A percentile compares a stretch with the other conserved stretches of the same genome.
These are phyloP conservation scores for Okamejei kenojei DNA, from an alignment of 2,797 vertebrate species.

Conservation along the genomic window DNA sequence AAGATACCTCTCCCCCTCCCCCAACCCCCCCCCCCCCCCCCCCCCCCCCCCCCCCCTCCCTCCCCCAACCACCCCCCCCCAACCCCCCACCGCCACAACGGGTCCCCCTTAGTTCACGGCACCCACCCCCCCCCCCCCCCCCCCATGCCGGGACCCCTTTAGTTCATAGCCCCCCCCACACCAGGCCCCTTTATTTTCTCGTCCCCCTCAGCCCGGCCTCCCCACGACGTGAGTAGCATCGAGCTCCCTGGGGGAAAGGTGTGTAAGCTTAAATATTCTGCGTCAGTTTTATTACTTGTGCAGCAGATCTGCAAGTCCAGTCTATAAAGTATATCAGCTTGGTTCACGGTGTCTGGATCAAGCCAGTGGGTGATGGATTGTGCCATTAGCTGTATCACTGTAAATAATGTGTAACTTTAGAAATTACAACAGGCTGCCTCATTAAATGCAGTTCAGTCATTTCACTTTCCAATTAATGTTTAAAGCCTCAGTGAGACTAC, in stretches of 20 bases:
- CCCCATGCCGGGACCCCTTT: too few species aligned
- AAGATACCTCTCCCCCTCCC: too few species aligned
- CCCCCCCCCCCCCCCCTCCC: too few species aligned
- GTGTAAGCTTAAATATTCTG: neutral
- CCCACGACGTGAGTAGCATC: neutral
- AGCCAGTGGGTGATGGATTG: constrained; percentile 60
- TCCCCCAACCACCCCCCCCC: too few species aligned
- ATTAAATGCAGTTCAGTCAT: constrained; percentile 65
- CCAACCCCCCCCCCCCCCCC: too few species aligned
- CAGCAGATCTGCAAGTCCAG: constrained; percentile 8
- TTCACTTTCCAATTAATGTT: constrained; percentile 70
- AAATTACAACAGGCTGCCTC: constrained; percentile 73
- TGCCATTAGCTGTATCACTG: constrained; percentile 71
- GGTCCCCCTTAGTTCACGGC: too few species aligned
- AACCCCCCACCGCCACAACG: too few species aligned
- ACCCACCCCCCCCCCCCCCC: too few species aligned
- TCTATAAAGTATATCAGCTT: neutral
- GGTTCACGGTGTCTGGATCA: constrained; percentile 12
- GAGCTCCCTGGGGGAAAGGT: neutral
- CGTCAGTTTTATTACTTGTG: constrained; percentile 5
- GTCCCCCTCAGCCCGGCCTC: neutral
- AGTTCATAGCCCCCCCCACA: too few species aligned
- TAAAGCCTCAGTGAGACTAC: constrained; percentile 55
- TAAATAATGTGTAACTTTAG: constrained; percentile 68
- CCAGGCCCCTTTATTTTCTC: too few species aligned